Conservation (phyloP, 2,797 vertebrate species). For the Hyperoplus immaculatus region DNA sequence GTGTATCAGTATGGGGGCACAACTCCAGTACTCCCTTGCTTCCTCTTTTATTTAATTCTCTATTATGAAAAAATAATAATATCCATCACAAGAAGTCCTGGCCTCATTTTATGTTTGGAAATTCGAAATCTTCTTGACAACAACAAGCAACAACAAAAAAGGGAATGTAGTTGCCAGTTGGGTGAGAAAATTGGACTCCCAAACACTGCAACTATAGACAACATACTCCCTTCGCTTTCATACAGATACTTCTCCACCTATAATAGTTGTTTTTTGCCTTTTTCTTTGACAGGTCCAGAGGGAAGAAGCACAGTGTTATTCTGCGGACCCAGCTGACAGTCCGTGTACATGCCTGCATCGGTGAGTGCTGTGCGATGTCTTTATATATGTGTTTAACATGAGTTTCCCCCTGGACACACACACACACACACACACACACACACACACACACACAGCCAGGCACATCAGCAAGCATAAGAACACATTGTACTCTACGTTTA, state of each 20-base stretch:
- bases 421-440: slow-evolving; percentile 5
- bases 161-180: background rate
- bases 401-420: slow-evolving; percentile 8
- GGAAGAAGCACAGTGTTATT: slow-evolving; percentile 95
- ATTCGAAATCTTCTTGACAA: background rate
- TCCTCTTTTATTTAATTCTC: background rate
- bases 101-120: slow-evolving; percentile 3
- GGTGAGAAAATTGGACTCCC: background rate
- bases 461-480: slow-evolving; percentile 20
- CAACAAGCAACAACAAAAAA: background rate
- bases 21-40: slow-evolving; percentile 39
- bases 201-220: background rate
- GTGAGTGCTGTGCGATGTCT: slow-evolving; percentile 84
- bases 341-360: slow-evolving; percentile 95
- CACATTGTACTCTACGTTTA: slow-evolving; percentile 24
- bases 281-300: slow-evolving; percentile 82
- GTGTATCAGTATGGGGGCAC: slow-evolving; percentile 66
- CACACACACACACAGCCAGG: slow-evolving; percentile 11
- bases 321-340: slow-evolving; percentile 95
- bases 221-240: background rate
- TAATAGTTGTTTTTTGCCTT: slow-evolving; percentile 3
- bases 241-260: slow-evolving; percentile 1
- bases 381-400: slow-evolving; percentile 44
- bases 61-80: background rate
- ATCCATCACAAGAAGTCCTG: slow-evolving; percentile 16